Conservation (phyloP, 2,113 vertebrate genomes). For the Brevimyrus niger region DNA sequence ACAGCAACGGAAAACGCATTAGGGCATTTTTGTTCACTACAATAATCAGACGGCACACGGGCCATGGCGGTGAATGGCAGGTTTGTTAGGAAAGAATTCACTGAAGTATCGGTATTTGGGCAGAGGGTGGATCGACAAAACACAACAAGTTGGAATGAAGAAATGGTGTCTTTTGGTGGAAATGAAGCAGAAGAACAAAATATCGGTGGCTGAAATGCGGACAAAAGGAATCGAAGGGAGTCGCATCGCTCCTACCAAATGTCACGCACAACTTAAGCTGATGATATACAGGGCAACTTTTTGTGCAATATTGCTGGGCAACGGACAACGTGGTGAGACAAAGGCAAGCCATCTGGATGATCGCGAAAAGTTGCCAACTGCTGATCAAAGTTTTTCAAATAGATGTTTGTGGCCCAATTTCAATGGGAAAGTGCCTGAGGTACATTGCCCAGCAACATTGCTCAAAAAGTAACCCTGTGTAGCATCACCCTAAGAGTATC, state of each 20-base stretch:
- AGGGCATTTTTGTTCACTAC: background rate
- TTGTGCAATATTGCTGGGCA: background rate
- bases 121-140: background rate
- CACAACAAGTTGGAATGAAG: background rate
- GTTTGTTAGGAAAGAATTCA: background rate
- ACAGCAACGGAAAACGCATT: background rate
- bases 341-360: background rate
- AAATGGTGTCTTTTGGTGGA: background rate
- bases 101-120: background rate
- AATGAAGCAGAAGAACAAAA: background rate
- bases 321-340: background rate
- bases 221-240: background rate
- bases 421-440: background rate
- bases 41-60: background rate
- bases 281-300: background rate
- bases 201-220: background rate
- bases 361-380: background rate
- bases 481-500: background rate
- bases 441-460: background rate
- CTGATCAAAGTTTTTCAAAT: background rate
- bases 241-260: background rate
- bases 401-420: background rate
- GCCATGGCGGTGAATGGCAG: background rate
- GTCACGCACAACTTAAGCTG: background rate
- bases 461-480: background rate